A percentile compares a stretch with the other conserved stretches of the same genome.
phyloP scores from a whole-genome alignment of 30 jellyfish, hydroid and myxozoan genomes.

The Rhopilema esculentum region DNA sequence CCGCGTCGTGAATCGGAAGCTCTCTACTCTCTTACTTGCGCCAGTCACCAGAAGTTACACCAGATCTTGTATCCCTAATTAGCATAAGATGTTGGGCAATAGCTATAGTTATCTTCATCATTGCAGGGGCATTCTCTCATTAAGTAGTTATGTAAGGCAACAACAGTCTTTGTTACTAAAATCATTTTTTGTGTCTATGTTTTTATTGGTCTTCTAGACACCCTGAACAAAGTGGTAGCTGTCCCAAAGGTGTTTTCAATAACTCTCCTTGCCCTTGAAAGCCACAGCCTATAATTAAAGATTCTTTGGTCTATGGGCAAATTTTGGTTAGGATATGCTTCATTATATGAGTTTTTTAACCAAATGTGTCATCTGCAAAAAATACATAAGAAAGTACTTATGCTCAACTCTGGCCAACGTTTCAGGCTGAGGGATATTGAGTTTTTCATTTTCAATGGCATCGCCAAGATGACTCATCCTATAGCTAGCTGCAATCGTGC shows the following conservation, averaged over 20 bases:
- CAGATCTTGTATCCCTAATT: conserved; percentile 22
- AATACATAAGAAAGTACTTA: conserved; percentile 52
- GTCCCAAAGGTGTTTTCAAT: conserved; percentile 81
- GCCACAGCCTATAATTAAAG: conserved; percentile 54
- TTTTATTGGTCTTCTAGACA: conserved; percentile 58
- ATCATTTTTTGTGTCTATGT: conserved; percentile 48
- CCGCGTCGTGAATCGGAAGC: not conserved
- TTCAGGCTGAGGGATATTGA: conserved; percentile 41
- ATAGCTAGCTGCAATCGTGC: conserved; percentile 18
- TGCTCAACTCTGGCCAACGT: conserved; percentile 10
- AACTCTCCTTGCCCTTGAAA: too few relatives aligned
- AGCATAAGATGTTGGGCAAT: conserved; percentile 2
- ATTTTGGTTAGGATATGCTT: conserved; percentile 58
- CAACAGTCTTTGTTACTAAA: conserved; percentile 72
- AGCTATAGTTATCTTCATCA: conserved; percentile 7
- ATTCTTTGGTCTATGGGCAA: conserved; percentile 42
- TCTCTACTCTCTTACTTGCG: not conserved
- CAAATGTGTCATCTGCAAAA: conserved; percentile 71
- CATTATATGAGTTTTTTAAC: conserved; percentile 47
- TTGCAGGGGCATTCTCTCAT: conserved; percentile 5
- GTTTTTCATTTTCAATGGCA: conserved; percentile 32
- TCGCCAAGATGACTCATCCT: conserved; percentile 42
- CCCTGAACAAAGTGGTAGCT: conserved; percentile 53
- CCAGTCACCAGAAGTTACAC: conserved; percentile 42
- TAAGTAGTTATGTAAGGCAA: conserved; percentile 61